These are phyloP conservation scores for Papilio polyxenes DNA, from an alignment of 1,140 invertebrate species.

Conservation along the genomic window DNA sequence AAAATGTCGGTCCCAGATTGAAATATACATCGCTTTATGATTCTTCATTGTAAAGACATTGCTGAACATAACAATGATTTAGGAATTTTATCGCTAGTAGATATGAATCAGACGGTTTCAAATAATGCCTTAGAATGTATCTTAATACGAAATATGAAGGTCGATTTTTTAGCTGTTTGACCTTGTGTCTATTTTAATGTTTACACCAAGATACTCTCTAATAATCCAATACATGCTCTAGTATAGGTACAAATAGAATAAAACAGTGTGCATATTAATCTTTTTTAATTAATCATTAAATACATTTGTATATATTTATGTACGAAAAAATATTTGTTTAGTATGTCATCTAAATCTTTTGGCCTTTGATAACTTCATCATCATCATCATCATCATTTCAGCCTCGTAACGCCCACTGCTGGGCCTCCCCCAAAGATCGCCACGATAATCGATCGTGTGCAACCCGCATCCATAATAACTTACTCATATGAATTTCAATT, in stretches of 20 bases:
- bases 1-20: background rate
- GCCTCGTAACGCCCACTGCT: no score
- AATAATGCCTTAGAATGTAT: background rate
- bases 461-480: no score
- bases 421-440: no score
- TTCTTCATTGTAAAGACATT: no score
- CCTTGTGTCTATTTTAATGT: background rate
- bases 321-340: no score
- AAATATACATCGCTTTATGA: background rate
- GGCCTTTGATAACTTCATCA: no score
- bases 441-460: no score
- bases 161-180: background rate
- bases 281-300: no score
- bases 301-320: no score
- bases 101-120: background rate
- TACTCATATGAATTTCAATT: no score
- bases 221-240: background rate
- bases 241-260: background rate
- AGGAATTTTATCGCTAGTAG: background rate
- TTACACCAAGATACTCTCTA: background rate
- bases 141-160: constrained; percentile 7
- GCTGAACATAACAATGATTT: background rate
- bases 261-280: background rate
- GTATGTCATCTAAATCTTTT: no score
- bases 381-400: no score